A percentile compares a stretch with the other conserved stretches of the same genome.
Conservation (phyloP, 2,888 invertebrate genomes). For the Muscina levida region DNA sequence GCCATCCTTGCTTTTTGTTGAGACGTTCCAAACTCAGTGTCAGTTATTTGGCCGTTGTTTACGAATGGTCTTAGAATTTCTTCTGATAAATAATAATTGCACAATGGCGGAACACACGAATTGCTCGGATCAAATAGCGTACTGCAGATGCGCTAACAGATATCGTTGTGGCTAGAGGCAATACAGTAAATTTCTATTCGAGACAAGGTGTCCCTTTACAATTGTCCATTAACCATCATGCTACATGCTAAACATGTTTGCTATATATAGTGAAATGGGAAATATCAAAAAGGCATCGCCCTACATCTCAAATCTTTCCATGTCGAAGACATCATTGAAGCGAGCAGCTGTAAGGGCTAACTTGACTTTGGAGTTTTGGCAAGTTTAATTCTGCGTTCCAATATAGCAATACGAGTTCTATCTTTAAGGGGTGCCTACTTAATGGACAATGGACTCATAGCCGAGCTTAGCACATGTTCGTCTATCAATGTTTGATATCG, state of each 20-base stretch:
- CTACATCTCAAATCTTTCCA: constrained; percentile 90
- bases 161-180: constrained; percentile 81
- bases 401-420: constrained; percentile 68
- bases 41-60: too few relatives aligned
- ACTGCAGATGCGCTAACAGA: constrained; percentile 71
- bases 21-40: too few relatives aligned
- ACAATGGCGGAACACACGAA: constrained; percentile 93
- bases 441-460: constrained; percentile 41
- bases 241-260: constrained; percentile 83
- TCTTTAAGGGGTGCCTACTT: constrained; percentile 54
- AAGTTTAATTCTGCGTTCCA: constrained; percentile 67
- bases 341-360: constrained; percentile 85
- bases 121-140: constrained; percentile 84
- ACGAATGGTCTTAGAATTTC: too few relatives aligned
- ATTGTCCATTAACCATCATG: constrained; percentile 88
- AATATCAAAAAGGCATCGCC: constrained; percentile 93
- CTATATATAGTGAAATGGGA: constrained; percentile 85
- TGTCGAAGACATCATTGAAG: constrained; percentile 86
- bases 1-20: too few relatives aligned
- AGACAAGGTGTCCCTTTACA: constrained; percentile 85
- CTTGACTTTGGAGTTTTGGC: constrained; percentile 66
- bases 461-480: background rate
- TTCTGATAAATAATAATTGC: too few relatives aligned
- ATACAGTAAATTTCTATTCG: constrained; percentile 92
- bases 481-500: too few relatives aligned